Evolutionary conservation across 1,140 invertebrate genomes (phyloP), one percentile per base, ranked within the genome.

Genomic region (Ceratina japonica): DNA sequence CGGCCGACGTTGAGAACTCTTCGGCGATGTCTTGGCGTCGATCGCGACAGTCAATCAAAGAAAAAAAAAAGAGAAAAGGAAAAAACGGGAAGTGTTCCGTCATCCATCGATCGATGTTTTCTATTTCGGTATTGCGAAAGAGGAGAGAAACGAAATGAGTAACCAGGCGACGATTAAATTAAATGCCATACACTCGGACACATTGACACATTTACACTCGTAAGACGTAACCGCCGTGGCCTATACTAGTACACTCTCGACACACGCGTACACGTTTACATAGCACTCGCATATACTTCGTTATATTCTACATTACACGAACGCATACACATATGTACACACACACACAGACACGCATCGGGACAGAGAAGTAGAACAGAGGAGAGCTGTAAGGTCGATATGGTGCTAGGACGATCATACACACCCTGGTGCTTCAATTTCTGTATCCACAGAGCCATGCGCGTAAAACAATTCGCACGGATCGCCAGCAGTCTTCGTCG

Each of bases 401-500:
- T 89, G 90, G 90, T 91, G 90, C 90, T 91, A 91, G 87, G 87
- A 87, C 75, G 82, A 83, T 79, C 84, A n/a, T n/a, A 73, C 84
- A 73, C 81, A 89, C 82, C 87, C 82, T 88, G 89, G 89, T 89
- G 90, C 87, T 90, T 84, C 37, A 44, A 70, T 54, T 79, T 78
- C 68, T 80, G 79, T 77, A 74, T 73, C 74, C 70, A 70, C 56
- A 77, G 64, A 83, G 71, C 56, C 76, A 72, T 80, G 82, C 49
- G 73, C 68, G 58, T 80, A 74, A 66, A 75, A 44, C 37, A 44
- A 44, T 80, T 77, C 65, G 74, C 79, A 84, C 74, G 70, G 75
- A 84, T 84, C 68, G 79, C 66, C 75, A 20, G 81, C 52, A 80
- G 77, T 56, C 68, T 83, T 81, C 79, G 82, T 84, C 79, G 66